Percentiles rank a stretch among this genome's conserved stretches.
Evolutionary conservation across 1,140 invertebrate genomes (phyloP).

Genomic region (Cheumatopsyche charites): DNA sequence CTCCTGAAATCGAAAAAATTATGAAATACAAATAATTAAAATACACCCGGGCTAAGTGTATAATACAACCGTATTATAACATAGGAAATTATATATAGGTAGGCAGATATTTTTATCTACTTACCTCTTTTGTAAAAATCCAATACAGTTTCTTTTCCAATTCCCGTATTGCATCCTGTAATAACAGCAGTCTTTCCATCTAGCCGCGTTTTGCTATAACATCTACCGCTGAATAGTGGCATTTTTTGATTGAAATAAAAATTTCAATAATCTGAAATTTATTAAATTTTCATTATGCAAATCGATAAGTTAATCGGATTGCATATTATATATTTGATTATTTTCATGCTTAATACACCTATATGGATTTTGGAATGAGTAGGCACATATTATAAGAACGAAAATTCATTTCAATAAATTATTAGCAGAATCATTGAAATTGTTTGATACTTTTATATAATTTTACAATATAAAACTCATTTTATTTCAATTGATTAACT

Average conservation of each 20-base stretch:
- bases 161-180: slow-evolving; percentile 90
- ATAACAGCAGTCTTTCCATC: slow-evolving; percentile 80
- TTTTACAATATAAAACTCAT: too few species aligned
- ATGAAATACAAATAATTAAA: background rate
- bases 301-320: background rate
- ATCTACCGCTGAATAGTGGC: slow-evolving; percentile 65
- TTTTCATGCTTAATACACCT: too few species aligned
- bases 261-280: background rate
- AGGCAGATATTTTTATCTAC: background rate
- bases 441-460: too few species aligned
- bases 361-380: too few species aligned
- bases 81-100: background rate
- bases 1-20: slow-evolving; percentile 59
- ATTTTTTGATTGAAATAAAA: slow-evolving; percentile 50
- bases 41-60: background rate
- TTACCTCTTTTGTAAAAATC: slow-evolving; percentile 76
- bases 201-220: slow-evolving; percentile 65
- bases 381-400: too few species aligned
- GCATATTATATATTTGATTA: background rate
- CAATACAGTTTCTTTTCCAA: slow-evolving; percentile 84
- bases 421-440: too few species aligned
- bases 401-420: too few species aligned
- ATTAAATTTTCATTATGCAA: background rate
- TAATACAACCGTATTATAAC: background rate
- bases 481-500: too few species aligned